Evolutionary conservation across 2,888 invertebrate species (phyloP), one percentile per base, ranked within the genome.

Genomic region (Apodemia duryi): DNA sequence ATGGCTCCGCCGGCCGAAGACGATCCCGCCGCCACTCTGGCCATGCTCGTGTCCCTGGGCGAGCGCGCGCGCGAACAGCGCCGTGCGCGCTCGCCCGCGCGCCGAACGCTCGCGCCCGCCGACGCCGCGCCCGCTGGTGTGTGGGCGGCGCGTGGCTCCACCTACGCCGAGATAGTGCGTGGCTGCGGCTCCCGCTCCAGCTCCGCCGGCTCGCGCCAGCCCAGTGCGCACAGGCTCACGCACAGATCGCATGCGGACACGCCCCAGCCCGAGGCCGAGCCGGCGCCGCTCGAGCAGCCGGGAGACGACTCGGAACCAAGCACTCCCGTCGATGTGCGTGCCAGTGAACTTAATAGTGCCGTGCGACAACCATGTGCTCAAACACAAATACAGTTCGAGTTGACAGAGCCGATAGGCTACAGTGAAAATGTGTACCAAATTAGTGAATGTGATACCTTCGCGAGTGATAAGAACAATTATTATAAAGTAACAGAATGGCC

Each of bases 161-260:
- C 96, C 62, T 97, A 97, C 82, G 96, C 97, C 62, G 96, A 96
- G 85, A 95, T 97, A 70, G 93, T 97, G 68, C 93, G 94, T 73
- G 96, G 96, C 89, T 76, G 77, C 70, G 77, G 80, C 77, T 86
- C 86, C 61, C 78, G 90, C 70, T 85, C 89, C 68, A 83, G 84
- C 77, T 84, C 90, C 62, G 76, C 79, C 13, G 77, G 78, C 67
- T 81, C 82, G 49, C 74, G 82, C 66, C 75, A 76, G 46, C 74
- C 76, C 65, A 77, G 81, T 67, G 74, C 77, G 38, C 78, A 75
- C 35, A 74, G 77, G 71, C 71, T 70, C 67, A 71, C 67, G 71
- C 79, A 73, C 70, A 75, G 74, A 74, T 67, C 68, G 71, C 73
- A 65, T 65, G 66, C 67, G 63, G 74, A 72, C 63, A 66, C 63